phyloP scores from a whole-genome alignment of 2,113 vertebrate species.

The Pogonocichla stellata region DNA sequence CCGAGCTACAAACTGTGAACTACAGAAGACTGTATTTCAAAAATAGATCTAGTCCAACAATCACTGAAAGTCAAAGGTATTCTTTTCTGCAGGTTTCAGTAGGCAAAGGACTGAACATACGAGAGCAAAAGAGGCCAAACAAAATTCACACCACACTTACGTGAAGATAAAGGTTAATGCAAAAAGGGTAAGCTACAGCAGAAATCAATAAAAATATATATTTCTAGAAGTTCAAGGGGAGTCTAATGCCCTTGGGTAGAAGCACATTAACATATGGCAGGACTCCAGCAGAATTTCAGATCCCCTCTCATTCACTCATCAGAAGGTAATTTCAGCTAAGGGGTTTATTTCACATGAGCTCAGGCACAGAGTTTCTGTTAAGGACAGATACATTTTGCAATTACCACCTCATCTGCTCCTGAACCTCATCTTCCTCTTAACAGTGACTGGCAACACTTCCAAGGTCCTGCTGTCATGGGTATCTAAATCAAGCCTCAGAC shows the following conservation, averaged over 20 bases:
- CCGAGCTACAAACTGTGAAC: not conserved
- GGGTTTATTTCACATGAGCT: not conserved
- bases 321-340: not conserved
- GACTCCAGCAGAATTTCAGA: not conserved
- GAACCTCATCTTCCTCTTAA: not conserved
- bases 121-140: not conserved
- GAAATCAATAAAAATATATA: not conserved
- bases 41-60: not conserved
- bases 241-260: not conserved
- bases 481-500: not conserved
- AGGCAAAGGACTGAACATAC: not conserved
- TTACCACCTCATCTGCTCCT: not conserved
- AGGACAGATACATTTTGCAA: not conserved
- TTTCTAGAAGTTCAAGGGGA: not conserved
- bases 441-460: not conserved
- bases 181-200: not conserved
- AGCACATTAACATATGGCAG: rapidly evolving
- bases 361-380: not conserved
- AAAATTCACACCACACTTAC: not conserved
- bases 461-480: not conserved
- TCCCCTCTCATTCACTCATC: rapidly evolving
- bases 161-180: not conserved
- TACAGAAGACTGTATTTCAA: not conserved
- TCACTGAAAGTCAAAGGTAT: not conserved
- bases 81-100: not conserved